phyloP scores from a whole-genome alignment of 2,888 invertebrate species.

The Smittia aterrima region DNA sequence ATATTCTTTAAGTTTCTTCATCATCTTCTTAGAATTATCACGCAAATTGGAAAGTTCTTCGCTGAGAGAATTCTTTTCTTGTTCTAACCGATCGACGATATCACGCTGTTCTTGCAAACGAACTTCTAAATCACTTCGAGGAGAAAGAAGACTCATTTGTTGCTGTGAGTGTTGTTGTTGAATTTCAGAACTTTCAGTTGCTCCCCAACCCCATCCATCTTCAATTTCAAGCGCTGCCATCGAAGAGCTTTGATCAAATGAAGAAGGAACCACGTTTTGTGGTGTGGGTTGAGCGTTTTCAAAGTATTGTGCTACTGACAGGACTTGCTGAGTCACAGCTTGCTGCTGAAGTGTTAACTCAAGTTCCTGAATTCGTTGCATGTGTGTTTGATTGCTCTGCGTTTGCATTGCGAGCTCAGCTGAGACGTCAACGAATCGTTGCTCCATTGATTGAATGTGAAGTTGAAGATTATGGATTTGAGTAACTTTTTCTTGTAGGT shows the following conservation, averaged over 20 bases:
- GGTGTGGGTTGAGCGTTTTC: not conserved
- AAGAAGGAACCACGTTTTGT: not conserved
- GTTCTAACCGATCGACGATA: conserved; percentile 60
- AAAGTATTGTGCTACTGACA: not conserved
- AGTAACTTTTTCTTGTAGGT: not conserved
- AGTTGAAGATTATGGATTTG: not conserved
- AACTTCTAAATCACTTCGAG: conserved; percentile 48
- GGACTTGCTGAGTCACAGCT: not conserved
- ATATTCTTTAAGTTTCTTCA: conserved; percentile 81
- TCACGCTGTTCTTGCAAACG: conserved; percentile 60
- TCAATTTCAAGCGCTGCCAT: conserved; percentile 51
- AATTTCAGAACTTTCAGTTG: conserved; percentile 57
- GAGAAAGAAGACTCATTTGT: conserved; percentile 45
- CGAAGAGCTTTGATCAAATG: not conserved
- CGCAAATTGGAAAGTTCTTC: conserved; percentile 65
- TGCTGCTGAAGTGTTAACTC: conserved; percentile 47
- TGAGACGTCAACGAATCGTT: not conserved
- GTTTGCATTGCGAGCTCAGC: conserved; percentile 45
- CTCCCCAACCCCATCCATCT: conserved; percentile 63
- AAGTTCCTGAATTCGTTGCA: conserved; percentile 56
- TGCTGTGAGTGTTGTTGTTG: conserved; percentile 47
- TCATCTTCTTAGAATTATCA: conserved; percentile 71
- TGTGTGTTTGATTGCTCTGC: conserved; percentile 48
- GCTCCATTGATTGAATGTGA: not conserved
- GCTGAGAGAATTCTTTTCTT: conserved; percentile 59